These are phyloP conservation scores for Achatina immaculata DNA, from an alignment of 1,140 invertebrate species.

Conservation along the genomic window DNA sequence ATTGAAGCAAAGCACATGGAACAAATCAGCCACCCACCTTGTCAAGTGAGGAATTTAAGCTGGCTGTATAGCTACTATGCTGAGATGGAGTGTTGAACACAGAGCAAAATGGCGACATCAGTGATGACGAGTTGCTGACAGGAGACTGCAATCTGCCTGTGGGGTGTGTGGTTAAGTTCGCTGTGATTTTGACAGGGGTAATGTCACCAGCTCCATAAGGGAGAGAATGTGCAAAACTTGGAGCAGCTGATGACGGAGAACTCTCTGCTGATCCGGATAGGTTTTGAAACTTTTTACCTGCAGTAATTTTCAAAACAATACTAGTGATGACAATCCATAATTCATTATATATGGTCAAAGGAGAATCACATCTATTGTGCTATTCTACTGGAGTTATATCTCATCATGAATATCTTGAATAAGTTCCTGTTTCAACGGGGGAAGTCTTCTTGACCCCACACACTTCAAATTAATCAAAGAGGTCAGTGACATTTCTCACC, in stretches of 20 bases:
- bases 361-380: no score
- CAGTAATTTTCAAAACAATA: slow-evolving; percentile 14
- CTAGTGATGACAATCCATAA: no score
- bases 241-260: neutral
- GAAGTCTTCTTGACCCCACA: no score
- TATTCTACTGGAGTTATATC: no score
- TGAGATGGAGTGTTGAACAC: neutral
- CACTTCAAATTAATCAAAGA: no score
- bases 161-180: neutral
- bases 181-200: neutral
- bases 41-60: slow-evolving; percentile 26
- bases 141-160: slow-evolving; percentile 17
- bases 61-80: slow-evolving; percentile 28
- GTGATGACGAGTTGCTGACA: neutral
- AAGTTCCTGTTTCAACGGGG: no score
- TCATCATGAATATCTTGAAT: no score
- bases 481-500: no score
- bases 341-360: no score
- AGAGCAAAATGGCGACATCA: slow-evolving; percentile 11
- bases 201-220: neutral
- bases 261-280: slow-evolving; percentile 25
- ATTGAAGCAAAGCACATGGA: neutral
- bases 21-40: slow-evolving; percentile 2
- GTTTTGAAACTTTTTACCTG: slow-evolving; percentile 41
- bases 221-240: slow-evolving; percentile 11